Conservation (phyloP, 2,113 vertebrate species). For the Varanus salvator region DNA sequence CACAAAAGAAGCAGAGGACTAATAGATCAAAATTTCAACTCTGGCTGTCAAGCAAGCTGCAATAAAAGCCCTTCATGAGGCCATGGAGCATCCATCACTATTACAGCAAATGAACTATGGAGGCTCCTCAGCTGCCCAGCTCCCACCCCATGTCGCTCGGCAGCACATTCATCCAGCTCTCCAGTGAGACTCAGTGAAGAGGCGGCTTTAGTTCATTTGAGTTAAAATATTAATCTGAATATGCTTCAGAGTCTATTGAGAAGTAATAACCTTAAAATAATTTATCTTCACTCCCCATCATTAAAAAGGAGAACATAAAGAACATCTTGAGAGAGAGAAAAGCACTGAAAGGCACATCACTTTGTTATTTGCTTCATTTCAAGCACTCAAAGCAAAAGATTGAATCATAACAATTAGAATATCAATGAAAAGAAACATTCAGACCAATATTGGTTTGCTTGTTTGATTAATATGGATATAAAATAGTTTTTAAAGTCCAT, state of each 20-base stretch:
- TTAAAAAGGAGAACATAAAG: not conserved
- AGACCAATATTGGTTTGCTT: not conserved
- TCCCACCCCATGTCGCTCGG: not conserved
- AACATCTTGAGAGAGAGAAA: not conserved
- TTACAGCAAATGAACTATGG: not conserved
- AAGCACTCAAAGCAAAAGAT: not conserved
- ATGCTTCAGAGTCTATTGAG: conserved; percentile 20
- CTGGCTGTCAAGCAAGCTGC: conserved; percentile 32
- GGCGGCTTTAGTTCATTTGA: not conserved
- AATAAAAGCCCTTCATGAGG: conserved; percentile 40
- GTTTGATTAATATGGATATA: not conserved
- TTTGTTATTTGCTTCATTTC: not conserved
- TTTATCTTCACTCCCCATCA: not conserved
- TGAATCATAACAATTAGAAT: too few relatives aligned
- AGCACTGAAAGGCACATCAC: not conserved
- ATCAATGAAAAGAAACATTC: not conserved
- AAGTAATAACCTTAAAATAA: conserved; percentile 18
- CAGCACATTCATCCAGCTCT: conserved; percentile 14
- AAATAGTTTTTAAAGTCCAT: not conserved
- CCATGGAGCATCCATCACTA: conserved; percentile 8
- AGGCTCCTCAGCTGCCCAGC: not conserved
- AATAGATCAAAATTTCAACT: conserved; percentile 27
- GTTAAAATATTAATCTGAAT: conserved; percentile 4
- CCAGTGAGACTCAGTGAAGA: conserved; percentile 20
- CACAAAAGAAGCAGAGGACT: conserved; percentile 43